These are phyloP conservation scores for Pelecanus crispus DNA, from an alignment of 2,113 vertebrate species.

Conservation along the genomic window DNA sequence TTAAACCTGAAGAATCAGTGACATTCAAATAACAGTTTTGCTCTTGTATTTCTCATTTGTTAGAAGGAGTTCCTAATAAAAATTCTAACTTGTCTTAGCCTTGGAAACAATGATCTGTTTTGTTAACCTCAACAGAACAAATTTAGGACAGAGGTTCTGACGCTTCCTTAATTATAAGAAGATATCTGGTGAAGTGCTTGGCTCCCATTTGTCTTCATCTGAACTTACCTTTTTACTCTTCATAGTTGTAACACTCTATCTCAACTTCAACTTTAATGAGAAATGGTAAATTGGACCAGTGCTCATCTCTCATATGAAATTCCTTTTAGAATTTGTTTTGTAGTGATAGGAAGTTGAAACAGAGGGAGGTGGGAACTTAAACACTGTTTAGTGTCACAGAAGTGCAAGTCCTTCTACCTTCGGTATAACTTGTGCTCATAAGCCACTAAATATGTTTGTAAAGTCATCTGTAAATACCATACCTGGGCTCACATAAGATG, in stretches of 20 bases:
- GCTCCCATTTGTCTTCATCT: background rate
- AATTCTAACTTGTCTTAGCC: conserved; percentile 1
- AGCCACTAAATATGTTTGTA: background rate
- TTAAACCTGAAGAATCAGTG: conserved; percentile 32
- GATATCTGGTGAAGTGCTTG: background rate
- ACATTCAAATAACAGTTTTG: conserved; percentile 34
- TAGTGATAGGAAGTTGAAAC: background rate
- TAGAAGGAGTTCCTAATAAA: conserved; percentile 15
- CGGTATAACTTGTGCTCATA: background rate
- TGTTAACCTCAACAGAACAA: background rate
- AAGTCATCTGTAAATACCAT: background rate
- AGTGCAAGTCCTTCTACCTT: background rate
- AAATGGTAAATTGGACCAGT: background rate
- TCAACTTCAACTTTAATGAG: background rate
- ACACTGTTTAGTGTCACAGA: background rate
- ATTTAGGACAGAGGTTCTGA: background rate
- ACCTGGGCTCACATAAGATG: too few relatives aligned
- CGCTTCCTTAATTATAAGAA: conserved; percentile 20
- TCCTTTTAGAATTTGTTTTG: background rate
- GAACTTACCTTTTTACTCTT: background rate
- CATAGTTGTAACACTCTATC: background rate
- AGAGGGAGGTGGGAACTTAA: background rate
- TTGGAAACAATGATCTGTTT: conserved; percentile 31
- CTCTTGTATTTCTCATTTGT: conserved; percentile 51
- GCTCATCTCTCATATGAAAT: background rate